A percentile compares a stretch with the other conserved stretches of the same genome.
Conservation (phyloP, 2,888 invertebrate species). For the Lasioglossum calceatum region DNA sequence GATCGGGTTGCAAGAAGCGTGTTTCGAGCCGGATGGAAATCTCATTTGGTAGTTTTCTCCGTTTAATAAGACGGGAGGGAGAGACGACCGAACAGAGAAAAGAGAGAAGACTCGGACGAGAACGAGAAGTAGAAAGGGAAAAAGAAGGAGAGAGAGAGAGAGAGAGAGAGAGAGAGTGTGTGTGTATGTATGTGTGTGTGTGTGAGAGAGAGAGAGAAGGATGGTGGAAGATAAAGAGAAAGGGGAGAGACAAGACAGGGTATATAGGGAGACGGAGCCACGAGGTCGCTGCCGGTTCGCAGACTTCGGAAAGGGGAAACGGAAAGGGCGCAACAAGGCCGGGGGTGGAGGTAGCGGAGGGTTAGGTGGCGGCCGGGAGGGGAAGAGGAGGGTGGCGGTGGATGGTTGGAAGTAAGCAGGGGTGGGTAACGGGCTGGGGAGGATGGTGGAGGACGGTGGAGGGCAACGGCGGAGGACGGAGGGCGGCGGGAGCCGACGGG, state of each 20-base stretch:
- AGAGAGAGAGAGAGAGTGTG: background rate
- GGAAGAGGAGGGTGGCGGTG: constrained; percentile 63
- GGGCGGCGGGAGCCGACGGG: constrained; percentile 51
- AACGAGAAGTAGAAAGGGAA: background rate
- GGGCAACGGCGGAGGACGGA: constrained; percentile 53
- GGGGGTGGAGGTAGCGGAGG: constrained; percentile 70
- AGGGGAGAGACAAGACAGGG: constrained; percentile 17
- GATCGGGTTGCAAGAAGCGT: constrained; percentile 56
- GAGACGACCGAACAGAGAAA: background rate
- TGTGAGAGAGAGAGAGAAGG: background rate
- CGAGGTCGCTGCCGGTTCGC: constrained; percentile 74
- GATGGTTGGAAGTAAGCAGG: constrained; percentile 72
- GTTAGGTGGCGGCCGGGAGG: constrained; percentile 57
- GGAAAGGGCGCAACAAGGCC: constrained; percentile 73
- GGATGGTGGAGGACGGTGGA: constrained; percentile 68
- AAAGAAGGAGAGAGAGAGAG: background rate
- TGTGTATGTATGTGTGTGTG: background rate
- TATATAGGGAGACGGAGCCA: constrained; percentile 70
- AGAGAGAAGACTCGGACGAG: background rate
- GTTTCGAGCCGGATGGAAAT: constrained; percentile 73
- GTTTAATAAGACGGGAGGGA: constrained; percentile 70
- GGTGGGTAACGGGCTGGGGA: constrained; percentile 72
- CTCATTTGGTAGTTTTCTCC: constrained; percentile 73
- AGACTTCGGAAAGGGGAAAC: constrained; percentile 76
- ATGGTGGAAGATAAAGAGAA: background rate